Evolutionary conservation across 1,140 invertebrate species (phyloP), one percentile per base, ranked within the genome.

Genomic region (Papilio polytes): DNA sequence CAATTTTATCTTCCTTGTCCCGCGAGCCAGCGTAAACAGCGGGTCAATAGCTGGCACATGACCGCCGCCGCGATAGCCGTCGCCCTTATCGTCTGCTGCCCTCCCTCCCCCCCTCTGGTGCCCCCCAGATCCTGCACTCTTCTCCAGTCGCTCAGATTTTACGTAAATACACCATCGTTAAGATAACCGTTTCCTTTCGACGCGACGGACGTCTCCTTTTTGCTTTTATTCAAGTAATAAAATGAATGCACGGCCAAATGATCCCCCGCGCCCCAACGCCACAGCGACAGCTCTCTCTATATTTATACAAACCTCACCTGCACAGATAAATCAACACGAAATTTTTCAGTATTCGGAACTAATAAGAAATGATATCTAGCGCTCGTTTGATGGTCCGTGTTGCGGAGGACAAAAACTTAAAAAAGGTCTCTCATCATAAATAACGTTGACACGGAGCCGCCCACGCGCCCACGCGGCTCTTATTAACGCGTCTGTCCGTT

Each of bases 381-480:
- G 63, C 80, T 73, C 51, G 74, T 7, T 51, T 77, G 20, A 53
- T 10, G 13, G 72, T 26, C 81, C 66, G 86, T 89, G 86, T 91
- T 89, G 86, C 87, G 86, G 80, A 81, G 74, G 80, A 81, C 82
- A 87, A 90, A 87, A 90, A 86, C 82, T 83, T 22, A 88, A 88
- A 90, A 90, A 89, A 84, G 84, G 81, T 85, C 80, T 88, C 88
- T 89, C 87, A 89, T 93, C 88, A 94, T 94, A 94, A 94, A 94
- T 94, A 93, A 94, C 89, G 92, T 94, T 92, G 92, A 94, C 92
- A 92, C 88, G 89, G 86, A 91, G 89, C 89, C 87, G 90, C 93
- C 92, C 90, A 92, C 93, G 91, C 91, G 88, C 93, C 92, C 90
- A 93, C 93, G 91, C 91, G 89, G 89, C 86, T 88, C 93, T 94